Conservation (phyloP, 2,797 vertebrate species). For the Anguilla pacifica region DNA sequence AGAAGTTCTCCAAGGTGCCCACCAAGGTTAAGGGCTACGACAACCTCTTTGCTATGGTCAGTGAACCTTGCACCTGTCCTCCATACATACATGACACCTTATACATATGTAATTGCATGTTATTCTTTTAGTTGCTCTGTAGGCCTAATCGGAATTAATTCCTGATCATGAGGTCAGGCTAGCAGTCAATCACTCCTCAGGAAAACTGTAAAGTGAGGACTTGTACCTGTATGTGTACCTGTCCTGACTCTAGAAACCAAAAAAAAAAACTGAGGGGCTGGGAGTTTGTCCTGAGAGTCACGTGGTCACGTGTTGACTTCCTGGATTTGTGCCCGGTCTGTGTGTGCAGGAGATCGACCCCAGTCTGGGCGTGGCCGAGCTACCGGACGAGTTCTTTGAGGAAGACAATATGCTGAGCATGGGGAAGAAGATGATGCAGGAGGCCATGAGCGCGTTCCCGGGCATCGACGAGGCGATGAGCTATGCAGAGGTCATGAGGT, state of each 20-base stretch:
- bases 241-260: neutral
- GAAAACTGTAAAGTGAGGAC: neutral
- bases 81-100: neutral
- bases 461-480: slow-evolving; percentile 87
- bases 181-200: neutral
- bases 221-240: neutral
- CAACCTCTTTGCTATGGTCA: slow-evolving; percentile 96
- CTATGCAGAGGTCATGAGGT: slow-evolving; percentile 95
- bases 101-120: neutral
- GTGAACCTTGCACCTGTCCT: slow-evolving; percentile 42
- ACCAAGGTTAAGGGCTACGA: slow-evolving; percentile 96
- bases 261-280: neutral
- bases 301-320: neutral
- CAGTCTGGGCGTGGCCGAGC: slow-evolving; percentile 90
- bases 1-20: slow-evolving; percentile 97
- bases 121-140: neutral
- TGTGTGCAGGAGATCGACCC: slow-evolving; percentile 88
- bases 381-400: slow-evolving; percentile 95
- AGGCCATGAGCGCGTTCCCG: slow-evolving; percentile 82
- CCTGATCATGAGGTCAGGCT: neutral
- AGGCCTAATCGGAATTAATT: neutral
- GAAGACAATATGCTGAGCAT: slow-evolving; percentile 94
- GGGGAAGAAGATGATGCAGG: slow-evolving; percentile 99
- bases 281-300: neutral
- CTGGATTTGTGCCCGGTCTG: neutral